Base-by-base conservation (phyloP, 2,113 vertebrate species). In the Chascanopsetta lugubris region DNA sequence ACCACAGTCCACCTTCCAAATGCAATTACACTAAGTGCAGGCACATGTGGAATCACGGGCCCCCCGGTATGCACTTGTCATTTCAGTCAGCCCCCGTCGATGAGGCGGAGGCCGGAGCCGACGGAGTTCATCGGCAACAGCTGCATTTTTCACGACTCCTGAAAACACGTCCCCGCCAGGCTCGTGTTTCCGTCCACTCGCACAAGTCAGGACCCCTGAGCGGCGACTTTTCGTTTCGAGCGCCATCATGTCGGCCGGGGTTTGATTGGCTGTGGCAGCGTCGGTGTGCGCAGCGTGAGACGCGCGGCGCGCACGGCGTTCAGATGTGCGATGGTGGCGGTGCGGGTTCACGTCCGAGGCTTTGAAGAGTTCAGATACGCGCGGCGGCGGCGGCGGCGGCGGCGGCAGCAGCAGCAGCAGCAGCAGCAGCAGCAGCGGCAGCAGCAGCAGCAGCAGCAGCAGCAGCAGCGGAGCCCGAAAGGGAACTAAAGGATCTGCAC, bases 1-100 rank as follows among this genome's bases (percentile, higher is more conserved):
- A 87, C 76, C 83, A 71, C 85, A 91, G 80, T 58, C 68, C 66
- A 75, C 82, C 59, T 88, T 89, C 71, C 73, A 86, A 89, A 82
- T 69, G 84, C 75, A 90, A 91, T 93, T 91, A 91, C 72, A 68
- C 70, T 91, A 92, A 92, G 86, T 89, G 87, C 74, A 90, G 87
- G 64, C 92, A 93, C 85, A 90, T 93, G 92, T 84, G 73, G 82
- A 84, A 86, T 88, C 72, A 72, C 67, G 77, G 62, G 60, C 75
- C 56, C n/a, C 71, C 29, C 74, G 68, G 61, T 61, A 51, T 80
- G 73, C 61, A 88, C 86, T 78, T 82, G 81, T 80, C 77, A 64
- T 87, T 90, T 73, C 25, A 53, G 69, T 87, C 85, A 87, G 80
- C 84, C 85, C 54, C 76, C 84, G 87, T 85, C 88, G 84, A 82